Evolutionary conservation across 1,140 invertebrate species (phyloP), one percentile per base, ranked within the genome.

Genomic region (Manduca sexta): DNA sequence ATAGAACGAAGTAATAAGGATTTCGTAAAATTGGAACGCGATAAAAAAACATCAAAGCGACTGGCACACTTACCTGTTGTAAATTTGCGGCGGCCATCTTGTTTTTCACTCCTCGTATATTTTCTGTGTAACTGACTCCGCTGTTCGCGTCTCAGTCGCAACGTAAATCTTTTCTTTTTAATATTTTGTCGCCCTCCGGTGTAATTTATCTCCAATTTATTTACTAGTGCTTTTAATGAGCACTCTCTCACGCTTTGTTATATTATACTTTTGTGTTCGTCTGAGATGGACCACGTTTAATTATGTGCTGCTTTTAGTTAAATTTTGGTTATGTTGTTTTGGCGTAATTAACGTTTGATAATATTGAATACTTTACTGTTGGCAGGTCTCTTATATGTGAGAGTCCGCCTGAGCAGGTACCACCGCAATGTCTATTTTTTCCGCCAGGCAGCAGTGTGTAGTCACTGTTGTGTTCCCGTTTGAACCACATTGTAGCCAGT

Each of bases 201-300:
- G 54, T 52, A 47, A 61, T 61, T 56, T 56, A 53, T 56, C 53
- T 61, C 35, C 42, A 41, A 46, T 56, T 61, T 61, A 61, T 61
- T 52, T 61, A 56, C 50, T 50, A 47, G 40, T 51, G 40, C 48
- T 46, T 49, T 53, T 61, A 61, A 61, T 61, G 54, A 61, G 54
- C 49, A 53, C 58, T 56, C 47, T 52, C 51, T 49, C n/a, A n/a
- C 40, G 30, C 49, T 51, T 55, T 55, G 48, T 47, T 31, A 52
- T 46, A 37, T 49, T 58, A 38, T 39, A 33, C 40, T 51, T 46
- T 11, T 45, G 15, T 39, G 21, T 29, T 46, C 46, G 34, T 31
- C 29, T 17, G 31, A 7, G 1, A 1, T 12, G 21, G 17, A 43
- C 31, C 42, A 17, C 29, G 29, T 43, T 43, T 37, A 26, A 43